phyloP scores from a whole-genome alignment of 2,797 vertebrate species.

The Heliangelus exortis region DNA sequence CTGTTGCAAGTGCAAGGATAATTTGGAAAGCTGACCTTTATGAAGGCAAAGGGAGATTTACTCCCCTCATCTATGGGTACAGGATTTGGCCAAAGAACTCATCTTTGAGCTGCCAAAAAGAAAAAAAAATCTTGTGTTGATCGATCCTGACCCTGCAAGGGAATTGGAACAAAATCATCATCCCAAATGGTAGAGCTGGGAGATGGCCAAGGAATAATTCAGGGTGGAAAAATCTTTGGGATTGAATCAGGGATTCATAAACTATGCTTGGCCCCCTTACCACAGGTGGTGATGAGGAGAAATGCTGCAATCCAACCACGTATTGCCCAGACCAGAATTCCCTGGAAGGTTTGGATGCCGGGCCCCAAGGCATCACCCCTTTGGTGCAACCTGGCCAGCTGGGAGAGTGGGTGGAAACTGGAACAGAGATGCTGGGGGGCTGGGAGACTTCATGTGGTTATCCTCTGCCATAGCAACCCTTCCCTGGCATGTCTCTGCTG shows the following conservation, averaged over 20 bases:
- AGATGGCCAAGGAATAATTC: not conserved
- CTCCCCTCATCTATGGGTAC: not conserved
- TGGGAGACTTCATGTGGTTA: not conserved
- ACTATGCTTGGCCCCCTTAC: not conserved
- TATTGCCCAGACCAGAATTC: not conserved
- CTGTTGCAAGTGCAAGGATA: not conserved
- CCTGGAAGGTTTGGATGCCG: not conserved
- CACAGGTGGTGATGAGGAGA: not conserved
- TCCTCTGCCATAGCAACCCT: slow-evolving; percentile 7
- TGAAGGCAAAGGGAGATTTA: not conserved
- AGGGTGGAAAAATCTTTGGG: not conserved
- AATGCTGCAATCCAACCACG: not conserved
- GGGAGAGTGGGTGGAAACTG: not conserved
- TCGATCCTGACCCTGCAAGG: not conserved
- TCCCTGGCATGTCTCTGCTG: not conserved
- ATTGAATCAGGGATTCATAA: not conserved
- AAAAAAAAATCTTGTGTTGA: not conserved
- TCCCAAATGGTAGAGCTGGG: not conserved
- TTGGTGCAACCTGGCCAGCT: not conserved
- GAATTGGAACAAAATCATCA: not conserved
- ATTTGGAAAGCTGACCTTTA: not conserved
- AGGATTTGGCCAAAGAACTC: not conserved
- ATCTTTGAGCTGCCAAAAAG: not conserved
- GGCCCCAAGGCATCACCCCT: accelerated
- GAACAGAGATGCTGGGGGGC: not conserved